phyloP scores from a whole-genome alignment of 2,113 vertebrate species.

The Channa maculata region DNA sequence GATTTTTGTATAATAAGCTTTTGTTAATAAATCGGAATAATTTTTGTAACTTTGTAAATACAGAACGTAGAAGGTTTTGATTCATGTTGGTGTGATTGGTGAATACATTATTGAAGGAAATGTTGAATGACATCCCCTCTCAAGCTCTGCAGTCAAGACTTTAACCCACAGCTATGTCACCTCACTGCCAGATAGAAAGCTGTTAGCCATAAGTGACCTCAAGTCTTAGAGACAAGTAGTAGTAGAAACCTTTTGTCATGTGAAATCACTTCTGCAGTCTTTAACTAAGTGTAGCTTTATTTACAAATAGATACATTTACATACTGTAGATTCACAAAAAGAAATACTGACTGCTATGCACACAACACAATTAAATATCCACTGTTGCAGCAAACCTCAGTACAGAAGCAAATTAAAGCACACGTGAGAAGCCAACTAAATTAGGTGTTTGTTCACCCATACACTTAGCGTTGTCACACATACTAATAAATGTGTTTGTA shows the following conservation, averaged over 20 bases:
- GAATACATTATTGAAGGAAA: not conserved
- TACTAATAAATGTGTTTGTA: not conserved
- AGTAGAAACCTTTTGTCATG: not conserved
- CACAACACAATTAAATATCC: conserved; percentile 5
- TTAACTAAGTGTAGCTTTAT: conserved; percentile 51
- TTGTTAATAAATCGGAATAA: too few relatives aligned
- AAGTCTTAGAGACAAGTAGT: not conserved
- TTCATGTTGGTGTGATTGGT: not conserved
- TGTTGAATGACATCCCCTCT: not conserved
- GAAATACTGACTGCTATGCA: conserved; percentile 44
- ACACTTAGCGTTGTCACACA: not conserved
- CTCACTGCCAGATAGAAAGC: not conserved
- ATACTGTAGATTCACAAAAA: not conserved
- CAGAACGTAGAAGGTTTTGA: not conserved
- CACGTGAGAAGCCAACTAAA: not conserved
- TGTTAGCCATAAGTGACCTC: not conserved
- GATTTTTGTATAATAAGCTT: not conserved
- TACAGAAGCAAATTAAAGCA: conserved; percentile 22
- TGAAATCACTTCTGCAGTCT: not conserved
- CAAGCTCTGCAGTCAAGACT: not conserved
- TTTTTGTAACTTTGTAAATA: conserved; percentile 21
- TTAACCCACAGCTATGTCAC: too few relatives aligned
- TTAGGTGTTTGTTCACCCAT: not conserved
- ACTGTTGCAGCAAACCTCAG: not conserved
- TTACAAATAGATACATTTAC: conserved; percentile 45